phyloP scores from a whole-genome alignment of 2,797 vertebrate species.

The Rhincodon typus region DNA sequence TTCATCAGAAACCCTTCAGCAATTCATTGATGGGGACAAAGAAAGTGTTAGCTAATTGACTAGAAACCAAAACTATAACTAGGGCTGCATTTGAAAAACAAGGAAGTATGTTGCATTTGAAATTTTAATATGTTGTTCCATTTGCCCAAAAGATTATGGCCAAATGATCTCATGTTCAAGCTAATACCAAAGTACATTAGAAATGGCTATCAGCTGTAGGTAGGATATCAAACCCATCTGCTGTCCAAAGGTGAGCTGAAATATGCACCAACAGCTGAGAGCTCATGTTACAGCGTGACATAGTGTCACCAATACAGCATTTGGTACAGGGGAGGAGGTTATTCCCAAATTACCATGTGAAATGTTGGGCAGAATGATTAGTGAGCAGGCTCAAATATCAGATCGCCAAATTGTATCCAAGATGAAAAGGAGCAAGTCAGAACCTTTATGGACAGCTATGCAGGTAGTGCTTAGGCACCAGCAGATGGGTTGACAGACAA shows the following conservation, averaged over 20 bases:
- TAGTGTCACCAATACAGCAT: background rate
- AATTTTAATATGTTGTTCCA: background rate
- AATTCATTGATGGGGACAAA: background rate
- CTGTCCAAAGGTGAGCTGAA: slow-evolving; percentile 22
- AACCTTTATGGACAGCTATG: background rate
- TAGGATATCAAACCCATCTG: slow-evolving; percentile 35
- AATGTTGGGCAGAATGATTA: slow-evolving; percentile 15
- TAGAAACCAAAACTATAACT: background rate
- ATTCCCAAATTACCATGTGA: background rate
- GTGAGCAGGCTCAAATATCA: slow-evolving; percentile 22
- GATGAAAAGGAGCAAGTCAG: background rate
- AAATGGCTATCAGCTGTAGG: slow-evolving; percentile 17
- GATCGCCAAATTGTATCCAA: background rate
- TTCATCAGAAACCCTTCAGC: no score
- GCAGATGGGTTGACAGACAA: background rate
- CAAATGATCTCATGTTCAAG: background rate
- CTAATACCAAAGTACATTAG: no score
- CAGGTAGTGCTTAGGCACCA: background rate
- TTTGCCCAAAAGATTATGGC: background rate
- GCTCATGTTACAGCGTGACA: slow-evolving; percentile 16
- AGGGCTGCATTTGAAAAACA: background rate
- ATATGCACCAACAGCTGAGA: background rate
- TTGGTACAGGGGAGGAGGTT: slow-evolving; percentile 20
- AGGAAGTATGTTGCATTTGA: background rate
- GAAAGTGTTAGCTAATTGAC: background rate